phyloP scores from a whole-genome alignment of 2,797 vertebrate genomes.

The Protosalanx chinensis region DNA sequence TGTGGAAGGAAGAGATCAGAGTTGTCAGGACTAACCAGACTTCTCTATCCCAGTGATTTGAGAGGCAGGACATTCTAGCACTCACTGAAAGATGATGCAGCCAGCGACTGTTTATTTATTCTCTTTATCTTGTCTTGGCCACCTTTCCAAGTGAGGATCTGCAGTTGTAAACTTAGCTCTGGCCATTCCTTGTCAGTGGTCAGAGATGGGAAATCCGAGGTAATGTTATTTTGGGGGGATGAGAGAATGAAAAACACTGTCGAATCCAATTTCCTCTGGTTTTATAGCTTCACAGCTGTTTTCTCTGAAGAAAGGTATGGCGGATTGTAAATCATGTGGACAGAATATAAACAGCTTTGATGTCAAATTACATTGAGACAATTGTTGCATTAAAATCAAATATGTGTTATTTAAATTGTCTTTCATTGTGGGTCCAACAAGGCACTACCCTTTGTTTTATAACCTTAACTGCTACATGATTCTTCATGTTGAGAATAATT shows the following conservation, averaged over 20 bases:
- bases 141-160: slow-evolving; percentile 64
- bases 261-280: slow-evolving; percentile 53
- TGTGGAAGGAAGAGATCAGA: slow-evolving; percentile 65
- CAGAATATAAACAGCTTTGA: slow-evolving; percentile 58
- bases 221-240: slow-evolving; percentile 52
- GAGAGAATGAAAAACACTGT: slow-evolving; percentile 61
- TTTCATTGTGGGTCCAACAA: slow-evolving; percentile 25
- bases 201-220: slow-evolving; percentile 46
- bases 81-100: slow-evolving; percentile 56
- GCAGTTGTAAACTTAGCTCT: slow-evolving; percentile 56
- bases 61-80: slow-evolving; percentile 65
- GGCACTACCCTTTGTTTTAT: slow-evolving; percentile 20
- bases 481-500: slow-evolving; percentile 23
- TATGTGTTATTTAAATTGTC: slow-evolving; percentile 37
- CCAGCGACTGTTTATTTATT: slow-evolving; percentile 67
- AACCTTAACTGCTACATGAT: slow-evolving; percentile 31
- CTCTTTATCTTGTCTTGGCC: slow-evolving; percentile 68
- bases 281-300: slow-evolving; percentile 49
- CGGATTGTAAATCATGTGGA: slow-evolving; percentile 46
- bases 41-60: slow-evolving; percentile 44
- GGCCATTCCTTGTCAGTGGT: slow-evolving; percentile 46
- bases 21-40: slow-evolving; percentile 64
- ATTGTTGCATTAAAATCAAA: slow-evolving; percentile 40
- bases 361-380: slow-evolving; percentile 34
- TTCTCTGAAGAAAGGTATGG: slow-evolving; percentile 31